Evolutionary conservation across 1,140 invertebrate genomes (phyloP).

Genomic region (Pogonus chalceus): DNA sequence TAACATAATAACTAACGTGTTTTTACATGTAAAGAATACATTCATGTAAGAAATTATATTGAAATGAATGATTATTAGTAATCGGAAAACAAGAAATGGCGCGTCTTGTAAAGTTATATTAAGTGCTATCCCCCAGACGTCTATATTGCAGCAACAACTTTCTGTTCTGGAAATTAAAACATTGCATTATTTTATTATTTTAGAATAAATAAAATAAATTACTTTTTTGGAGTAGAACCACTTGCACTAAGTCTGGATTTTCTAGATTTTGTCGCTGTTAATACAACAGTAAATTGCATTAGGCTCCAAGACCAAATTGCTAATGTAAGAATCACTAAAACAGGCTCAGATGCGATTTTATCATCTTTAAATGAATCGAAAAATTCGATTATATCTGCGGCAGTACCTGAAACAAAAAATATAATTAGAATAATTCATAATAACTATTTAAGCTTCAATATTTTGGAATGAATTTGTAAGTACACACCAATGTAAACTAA

Average conservation of each 20-base stretch:
- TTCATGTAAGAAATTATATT: constrained; percentile 86
- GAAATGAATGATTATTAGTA: constrained; percentile 76
- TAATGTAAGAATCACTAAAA: constrained; percentile 65
- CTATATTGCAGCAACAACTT: constrained; percentile 68
- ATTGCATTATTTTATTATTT: constrained; percentile 1
- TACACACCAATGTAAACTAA: constrained; percentile 65
- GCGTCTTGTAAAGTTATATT: constrained; percentile 73
- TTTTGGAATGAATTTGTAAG: too few relatives aligned
- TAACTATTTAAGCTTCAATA: too few relatives aligned
- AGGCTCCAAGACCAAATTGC: constrained; percentile 84
- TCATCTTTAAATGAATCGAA: constrained; percentile 91
- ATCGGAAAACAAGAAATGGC: constrained; percentile 71
- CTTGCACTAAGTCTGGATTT: constrained; percentile 54
- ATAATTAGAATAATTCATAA: constrained; percentile 2
- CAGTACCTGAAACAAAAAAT: constrained; percentile 48
- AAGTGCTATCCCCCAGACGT: constrained; percentile 71
- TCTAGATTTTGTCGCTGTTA: constrained; percentile 76
- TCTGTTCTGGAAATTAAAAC: constrained; percentile 36
- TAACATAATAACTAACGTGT: constrained; percentile 74
- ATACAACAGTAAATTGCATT: constrained; percentile 81
- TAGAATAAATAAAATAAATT: constrained; percentile 15
- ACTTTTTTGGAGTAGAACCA: constrained; percentile 36
- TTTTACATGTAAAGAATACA: constrained; percentile 87
- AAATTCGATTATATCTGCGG: constrained; percentile 92
- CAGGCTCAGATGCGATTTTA: constrained; percentile 59